Evolutionary conservation across 2,888 invertebrate species (phyloP).

Genomic region (Hypsopygia costalis): DNA sequence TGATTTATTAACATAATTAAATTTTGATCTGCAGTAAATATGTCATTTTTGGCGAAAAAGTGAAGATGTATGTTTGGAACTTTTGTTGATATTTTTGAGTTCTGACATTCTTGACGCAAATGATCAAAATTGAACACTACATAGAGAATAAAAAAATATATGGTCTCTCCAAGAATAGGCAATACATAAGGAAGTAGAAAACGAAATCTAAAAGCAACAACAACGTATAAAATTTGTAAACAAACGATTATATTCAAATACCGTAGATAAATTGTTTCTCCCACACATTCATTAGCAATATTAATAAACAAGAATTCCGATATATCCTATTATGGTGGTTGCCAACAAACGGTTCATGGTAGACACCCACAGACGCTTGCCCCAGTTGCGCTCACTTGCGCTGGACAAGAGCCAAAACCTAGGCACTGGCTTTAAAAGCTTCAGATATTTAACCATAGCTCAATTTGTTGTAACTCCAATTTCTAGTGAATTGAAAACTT

Average conservation of each 20-base stretch:
- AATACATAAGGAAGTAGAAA: not conserved
- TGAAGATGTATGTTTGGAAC: too few species aligned
- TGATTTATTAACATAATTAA: too few species aligned
- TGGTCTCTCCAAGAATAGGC: too few species aligned
- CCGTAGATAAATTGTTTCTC: constrained; percentile 23
- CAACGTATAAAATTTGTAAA: too few species aligned
- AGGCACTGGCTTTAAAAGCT: constrained; percentile 36
- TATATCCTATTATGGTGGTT: constrained; percentile 60
- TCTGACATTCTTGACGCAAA: too few species aligned
- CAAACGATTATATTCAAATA: not conserved
- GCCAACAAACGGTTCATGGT: constrained; percentile 68
- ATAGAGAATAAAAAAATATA: too few species aligned
- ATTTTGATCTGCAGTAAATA: too few species aligned
- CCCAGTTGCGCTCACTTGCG: constrained; percentile 64
- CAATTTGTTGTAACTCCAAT: not conserved
- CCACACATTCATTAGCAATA: constrained; percentile 18
- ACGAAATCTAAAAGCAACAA: not conserved
- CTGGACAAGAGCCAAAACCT: constrained; percentile 65
- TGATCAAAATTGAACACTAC: too few species aligned
- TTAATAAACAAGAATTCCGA: constrained; percentile 22
- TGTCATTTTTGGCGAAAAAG: too few species aligned
- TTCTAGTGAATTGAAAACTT: too few species aligned
- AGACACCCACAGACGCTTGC: constrained; percentile 57
- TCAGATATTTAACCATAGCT: not conserved
- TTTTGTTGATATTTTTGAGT: too few species aligned